Conservation (phyloP, 1,140 invertebrate genomes). For the Drosophila sulfurigaster region DNA sequence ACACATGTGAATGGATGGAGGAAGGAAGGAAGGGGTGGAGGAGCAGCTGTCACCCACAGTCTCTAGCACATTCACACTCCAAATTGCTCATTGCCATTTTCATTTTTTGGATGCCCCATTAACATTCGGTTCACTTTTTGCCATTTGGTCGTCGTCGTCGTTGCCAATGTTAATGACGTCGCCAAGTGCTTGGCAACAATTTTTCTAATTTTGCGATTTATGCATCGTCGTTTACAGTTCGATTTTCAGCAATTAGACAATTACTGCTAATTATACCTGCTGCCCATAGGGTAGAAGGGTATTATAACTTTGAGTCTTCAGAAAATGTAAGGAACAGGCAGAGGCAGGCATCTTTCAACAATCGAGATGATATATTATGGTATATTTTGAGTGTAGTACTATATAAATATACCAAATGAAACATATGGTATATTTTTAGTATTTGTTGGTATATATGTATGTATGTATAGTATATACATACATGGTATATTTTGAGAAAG, state of each 20-base stretch:
- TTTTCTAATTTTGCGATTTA: slow-evolving; percentile 8
- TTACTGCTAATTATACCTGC: not conserved
- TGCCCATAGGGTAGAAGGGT: too few species aligned
- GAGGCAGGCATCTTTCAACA: too few species aligned
- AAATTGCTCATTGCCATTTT: slow-evolving; percentile 21
- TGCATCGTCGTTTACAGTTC: slow-evolving; percentile 14
- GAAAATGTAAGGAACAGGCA: too few species aligned
- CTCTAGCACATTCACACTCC: not conserved
- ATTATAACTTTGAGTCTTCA: too few species aligned
- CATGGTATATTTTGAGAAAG: too few species aligned
- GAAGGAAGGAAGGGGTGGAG: not conserved
- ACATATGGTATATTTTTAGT: too few species aligned
- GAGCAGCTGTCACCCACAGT: not conserved
- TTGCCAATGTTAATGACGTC: slow-evolving; percentile 9
- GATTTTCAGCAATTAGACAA: slow-evolving; percentile 33
- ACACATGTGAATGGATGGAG: not conserved
- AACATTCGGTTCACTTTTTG: slow-evolving; percentile 33
- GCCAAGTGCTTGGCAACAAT: not conserved
- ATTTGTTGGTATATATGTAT: too few species aligned
- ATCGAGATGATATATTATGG: too few species aligned
- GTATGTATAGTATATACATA: too few species aligned
- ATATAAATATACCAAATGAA: too few species aligned
- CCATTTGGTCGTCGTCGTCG: slow-evolving; percentile 17
- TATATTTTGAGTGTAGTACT: too few species aligned
- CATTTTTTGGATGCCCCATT: slow-evolving; percentile 36